Evolutionary conservation across 92 coral and sea anemone genomes (phyloP).

Genomic region (Galaxea fascicularis): DNA sequence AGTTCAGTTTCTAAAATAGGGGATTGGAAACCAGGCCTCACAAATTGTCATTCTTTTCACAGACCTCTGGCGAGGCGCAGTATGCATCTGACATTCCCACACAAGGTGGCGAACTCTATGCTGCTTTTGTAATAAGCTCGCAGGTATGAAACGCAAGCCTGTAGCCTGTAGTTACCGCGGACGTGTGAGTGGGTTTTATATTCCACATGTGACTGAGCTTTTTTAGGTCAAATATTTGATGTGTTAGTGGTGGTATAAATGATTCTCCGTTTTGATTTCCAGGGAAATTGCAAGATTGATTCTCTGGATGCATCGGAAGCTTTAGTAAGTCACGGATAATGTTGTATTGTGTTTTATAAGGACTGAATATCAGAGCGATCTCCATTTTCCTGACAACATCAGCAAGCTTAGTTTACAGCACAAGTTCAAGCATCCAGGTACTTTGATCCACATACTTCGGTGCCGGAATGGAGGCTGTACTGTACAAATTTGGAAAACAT

Average conservation of each 20-base stretch:
- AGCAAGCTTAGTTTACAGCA: too few species aligned
- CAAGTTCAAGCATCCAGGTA: too few species aligned
- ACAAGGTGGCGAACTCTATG: constrained; percentile 89
- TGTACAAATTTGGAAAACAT: too few species aligned
- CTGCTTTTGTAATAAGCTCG: constrained; percentile 84
- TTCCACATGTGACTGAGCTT: background rate
- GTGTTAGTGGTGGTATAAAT: background rate
- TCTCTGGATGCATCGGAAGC: constrained; percentile 75
- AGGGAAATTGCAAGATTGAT: constrained; percentile 91
- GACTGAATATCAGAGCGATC: too few species aligned
- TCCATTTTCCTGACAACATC: too few species aligned
- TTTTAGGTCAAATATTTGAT: background rate
- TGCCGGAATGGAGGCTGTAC: too few species aligned
- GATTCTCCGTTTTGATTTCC: background rate
- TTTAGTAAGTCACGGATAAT: constrained; percentile 58
- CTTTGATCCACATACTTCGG: too few species aligned
- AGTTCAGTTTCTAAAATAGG: too few species aligned
- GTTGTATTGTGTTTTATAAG: background rate
- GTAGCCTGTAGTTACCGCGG: background rate
- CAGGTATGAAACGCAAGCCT: constrained; percentile 63
- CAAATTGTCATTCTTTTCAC: background rate
- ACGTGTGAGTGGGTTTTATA: background rate
- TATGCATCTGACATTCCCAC: constrained; percentile 80
- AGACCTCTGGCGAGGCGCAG: constrained; percentile 95
- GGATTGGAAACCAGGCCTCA: background rate